Percentiles rank a stretch among this genome's conserved stretches.
These are phyloP conservation scores for Mastacembelus armatus DNA, from an alignment of 2,797 vertebrate genomes.

Conservation along the genomic window DNA sequence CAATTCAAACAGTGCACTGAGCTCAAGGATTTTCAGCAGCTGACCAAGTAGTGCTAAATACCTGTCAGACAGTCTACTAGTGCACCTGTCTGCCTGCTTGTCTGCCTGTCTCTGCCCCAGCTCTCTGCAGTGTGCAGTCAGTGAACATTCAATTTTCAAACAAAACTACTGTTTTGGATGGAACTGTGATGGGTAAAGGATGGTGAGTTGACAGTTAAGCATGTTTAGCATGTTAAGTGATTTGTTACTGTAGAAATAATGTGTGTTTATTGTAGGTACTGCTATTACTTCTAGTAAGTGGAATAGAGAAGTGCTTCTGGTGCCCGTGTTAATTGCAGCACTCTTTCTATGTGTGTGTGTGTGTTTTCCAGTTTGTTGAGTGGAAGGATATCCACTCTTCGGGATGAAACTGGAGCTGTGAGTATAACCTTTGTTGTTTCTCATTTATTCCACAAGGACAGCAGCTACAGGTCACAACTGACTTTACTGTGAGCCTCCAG, in stretches of 20 bases:
- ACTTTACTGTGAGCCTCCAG: neutral
- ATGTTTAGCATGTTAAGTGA: neutral
- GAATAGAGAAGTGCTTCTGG: constrained; percentile 43
- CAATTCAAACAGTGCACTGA: constrained; percentile 39
- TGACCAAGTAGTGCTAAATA: constrained; percentile 52
- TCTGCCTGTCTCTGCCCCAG: constrained; percentile 29
- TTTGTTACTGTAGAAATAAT: constrained; percentile 8
- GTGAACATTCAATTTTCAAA: neutral
- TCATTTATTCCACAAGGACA: constrained; percentile 23
- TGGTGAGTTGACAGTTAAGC: constrained; percentile 1
- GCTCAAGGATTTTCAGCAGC: constrained; percentile 60
- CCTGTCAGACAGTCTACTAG: constrained; percentile 35
- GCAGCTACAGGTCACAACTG: constrained; percentile 2
- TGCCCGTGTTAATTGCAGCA: constrained; percentile 31
- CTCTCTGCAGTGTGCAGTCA: constrained; percentile 35
- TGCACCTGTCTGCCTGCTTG: constrained; percentile 38
- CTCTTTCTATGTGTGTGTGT: constrained; percentile 31
- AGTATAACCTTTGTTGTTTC: constrained; percentile 81
- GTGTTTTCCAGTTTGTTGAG: constrained; percentile 92
- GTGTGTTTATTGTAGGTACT: neutral
- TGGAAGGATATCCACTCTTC: constrained; percentile 97
- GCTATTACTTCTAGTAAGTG: constrained; percentile 18
- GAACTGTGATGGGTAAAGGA: neutral
- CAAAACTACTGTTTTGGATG: neutral
- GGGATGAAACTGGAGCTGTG: constrained; percentile 99